Conservation (phyloP, 2,113 vertebrate genomes). For the Glaucidium brasilianum region DNA sequence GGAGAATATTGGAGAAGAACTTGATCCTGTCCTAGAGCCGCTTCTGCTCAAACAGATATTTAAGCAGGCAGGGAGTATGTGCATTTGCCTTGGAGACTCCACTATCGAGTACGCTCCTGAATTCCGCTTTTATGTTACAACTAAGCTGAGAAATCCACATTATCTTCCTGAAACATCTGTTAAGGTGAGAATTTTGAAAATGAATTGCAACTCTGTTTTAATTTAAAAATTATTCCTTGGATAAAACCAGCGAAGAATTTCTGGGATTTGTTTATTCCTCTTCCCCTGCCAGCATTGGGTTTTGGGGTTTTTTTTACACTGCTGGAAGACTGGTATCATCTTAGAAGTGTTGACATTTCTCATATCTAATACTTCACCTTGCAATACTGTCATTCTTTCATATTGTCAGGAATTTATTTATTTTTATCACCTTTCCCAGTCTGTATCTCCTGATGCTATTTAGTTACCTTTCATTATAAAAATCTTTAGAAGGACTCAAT, state of each 20-base stretch:
- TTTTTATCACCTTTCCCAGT: background rate
- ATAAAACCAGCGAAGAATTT: background rate
- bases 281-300: background rate
- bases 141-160: constrained; percentile 88
- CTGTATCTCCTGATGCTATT: background rate
- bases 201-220: background rate
- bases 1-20: constrained; percentile 88
- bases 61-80: constrained; percentile 83
- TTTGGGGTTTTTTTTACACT: background rate
- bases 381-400: background rate
- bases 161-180: constrained; percentile 87
- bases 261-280: background rate
- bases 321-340: background rate
- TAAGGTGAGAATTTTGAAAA: constrained; percentile 72
- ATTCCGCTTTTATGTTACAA: constrained; percentile 90
- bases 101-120: constrained; percentile 83
- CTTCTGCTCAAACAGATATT: constrained; percentile 88
- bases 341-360: background rate
- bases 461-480: background rate
- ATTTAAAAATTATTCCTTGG: background rate
- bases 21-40: constrained; percentile 88
- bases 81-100: constrained; percentile 86
- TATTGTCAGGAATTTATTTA: background rate
- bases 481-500: background rate
- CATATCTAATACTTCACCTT: background rate